Base-by-base conservation (phyloP, 2,797 vertebrate species). In the Helostoma temminkii region DNA sequence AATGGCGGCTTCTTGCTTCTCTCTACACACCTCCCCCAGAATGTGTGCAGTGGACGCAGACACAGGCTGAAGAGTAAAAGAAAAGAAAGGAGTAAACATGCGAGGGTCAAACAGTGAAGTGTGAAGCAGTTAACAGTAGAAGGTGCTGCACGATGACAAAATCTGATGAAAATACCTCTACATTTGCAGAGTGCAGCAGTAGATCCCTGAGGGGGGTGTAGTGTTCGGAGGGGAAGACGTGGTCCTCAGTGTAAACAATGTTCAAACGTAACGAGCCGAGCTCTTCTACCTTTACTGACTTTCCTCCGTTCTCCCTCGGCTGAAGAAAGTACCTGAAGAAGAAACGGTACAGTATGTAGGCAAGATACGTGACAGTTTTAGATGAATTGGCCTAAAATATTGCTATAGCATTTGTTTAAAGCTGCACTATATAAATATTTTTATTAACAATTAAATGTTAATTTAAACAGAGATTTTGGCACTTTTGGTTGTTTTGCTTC, bases 171-270 rank as follows among this genome's bases (percentile, higher is more conserved):
- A 74, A 2, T 5, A 5, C 98, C 96, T 98, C 93, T 5, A 95
- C 93, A 14, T 96, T 95, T 4, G 96, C 95, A 9, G 97, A 99
- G 81, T 94, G 93, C 79, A 99, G 86, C 78, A 99, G 92, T 62
- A 98, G 93, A 6, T 98, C 97, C 85, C 96, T 91, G 78, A 99
- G 96, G 0, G 96, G 94, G 39, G 92, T 95, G 87, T 99, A 99
- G 91, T 95, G 96, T 52, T 98, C 95, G 0, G 97, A 96, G 58
- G 96, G 93, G 89, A 99, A 99, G 77, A 99, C 98, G 12, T 99
- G 97, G 88, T 99, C 98, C 81, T 99, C 98, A 0, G 98, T 99
- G 93, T 99, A 99, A 90, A 99, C 95, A 43, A 99, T 96, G 72
- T 99, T 99, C 76, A 99, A 87, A 76, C 98, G 93, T 81, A 99